These are phyloP conservation scores for Tetragonula carbonaria DNA, from an alignment of 2,888 invertebrate species.

Conservation along the genomic window DNA sequence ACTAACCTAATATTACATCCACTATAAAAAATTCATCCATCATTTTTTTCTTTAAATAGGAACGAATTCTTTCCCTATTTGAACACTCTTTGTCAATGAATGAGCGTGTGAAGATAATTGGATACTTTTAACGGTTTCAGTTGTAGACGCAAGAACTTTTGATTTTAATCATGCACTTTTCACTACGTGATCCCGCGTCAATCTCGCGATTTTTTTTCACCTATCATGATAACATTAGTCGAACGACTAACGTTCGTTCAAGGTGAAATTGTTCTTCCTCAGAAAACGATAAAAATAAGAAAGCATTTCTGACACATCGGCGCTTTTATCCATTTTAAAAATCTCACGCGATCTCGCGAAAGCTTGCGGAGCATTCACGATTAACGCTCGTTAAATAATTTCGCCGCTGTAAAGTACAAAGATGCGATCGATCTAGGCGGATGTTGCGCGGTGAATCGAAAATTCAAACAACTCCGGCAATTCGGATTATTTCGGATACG, in stretches of 20 bases:
- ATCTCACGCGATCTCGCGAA: not conserved
- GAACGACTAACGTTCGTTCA: not conserved
- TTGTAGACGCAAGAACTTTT: not conserved
- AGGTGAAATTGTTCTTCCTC: constrained; percentile 13
- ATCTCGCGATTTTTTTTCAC: constrained; percentile 4
- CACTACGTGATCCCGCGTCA: not conserved
- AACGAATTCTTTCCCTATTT: not conserved
- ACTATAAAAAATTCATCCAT: not conserved
- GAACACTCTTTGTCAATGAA: not conserved
- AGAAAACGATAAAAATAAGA: constrained; percentile 3
- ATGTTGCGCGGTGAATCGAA: not conserved
- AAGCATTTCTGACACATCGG: not conserved
- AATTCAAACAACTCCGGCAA: constrained; percentile 10
- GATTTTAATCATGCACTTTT: not conserved
- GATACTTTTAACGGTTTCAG: not conserved
- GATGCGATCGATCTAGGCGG: not conserved
- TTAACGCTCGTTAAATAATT: not conserved
- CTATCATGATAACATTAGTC: constrained; percentile 13
- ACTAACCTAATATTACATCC: not conserved
- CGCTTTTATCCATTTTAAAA: not conserved
- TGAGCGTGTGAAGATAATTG: not conserved
- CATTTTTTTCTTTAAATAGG: too few species aligned
- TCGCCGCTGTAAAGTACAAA: not conserved
- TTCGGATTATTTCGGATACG: constrained; percentile 1
- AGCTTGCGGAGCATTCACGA: not conserved